Evolutionary conservation across 2,797 vertebrate species (phyloP).

Genomic region (Phoxinus dragarum): DNA sequence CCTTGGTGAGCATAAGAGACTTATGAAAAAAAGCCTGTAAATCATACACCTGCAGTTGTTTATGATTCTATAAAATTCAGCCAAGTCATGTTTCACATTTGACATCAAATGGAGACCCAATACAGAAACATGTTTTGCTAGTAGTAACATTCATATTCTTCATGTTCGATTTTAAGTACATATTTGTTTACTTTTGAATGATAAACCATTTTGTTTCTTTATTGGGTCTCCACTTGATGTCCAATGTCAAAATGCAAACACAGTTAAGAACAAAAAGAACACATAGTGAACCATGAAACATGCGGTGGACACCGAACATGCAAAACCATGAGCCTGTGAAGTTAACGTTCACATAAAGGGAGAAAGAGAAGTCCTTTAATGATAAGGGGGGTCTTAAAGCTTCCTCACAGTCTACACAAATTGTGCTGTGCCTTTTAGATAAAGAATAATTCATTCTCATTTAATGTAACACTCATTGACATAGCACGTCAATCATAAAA

Average conservation of each 20-base stretch:
- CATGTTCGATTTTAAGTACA: background rate
- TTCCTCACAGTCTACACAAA: conserved; percentile 63
- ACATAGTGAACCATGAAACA: background rate
- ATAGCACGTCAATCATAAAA: conserved; percentile 21
- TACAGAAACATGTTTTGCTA: background rate
- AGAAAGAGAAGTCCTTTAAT: conserved; percentile 65
- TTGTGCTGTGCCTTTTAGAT: conserved; percentile 73
- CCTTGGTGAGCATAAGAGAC: background rate
- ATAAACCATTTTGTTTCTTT: background rate
- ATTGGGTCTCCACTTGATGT: background rate
- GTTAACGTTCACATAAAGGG: conserved; percentile 38
- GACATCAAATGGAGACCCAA: background rate
- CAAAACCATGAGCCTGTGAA: conserved; percentile 5
- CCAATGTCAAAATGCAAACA: background rate
- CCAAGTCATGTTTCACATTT: background rate
- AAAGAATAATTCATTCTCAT: conserved; percentile 78
- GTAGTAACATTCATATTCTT: background rate
- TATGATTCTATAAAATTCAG: background rate
- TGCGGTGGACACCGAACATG: background rate
- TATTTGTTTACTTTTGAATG: background rate
- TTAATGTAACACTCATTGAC: conserved; percentile 66
- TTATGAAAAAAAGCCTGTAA: background rate
- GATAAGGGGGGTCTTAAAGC: conserved; percentile 62
- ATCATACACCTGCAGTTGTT: too few relatives aligned
- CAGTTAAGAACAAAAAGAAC: background rate